Percentiles rank a stretch among this genome's conserved stretches.
phyloP scores from a whole-genome alignment of 2,888 invertebrate genomes.

The Hydriomena furcata region DNA sequence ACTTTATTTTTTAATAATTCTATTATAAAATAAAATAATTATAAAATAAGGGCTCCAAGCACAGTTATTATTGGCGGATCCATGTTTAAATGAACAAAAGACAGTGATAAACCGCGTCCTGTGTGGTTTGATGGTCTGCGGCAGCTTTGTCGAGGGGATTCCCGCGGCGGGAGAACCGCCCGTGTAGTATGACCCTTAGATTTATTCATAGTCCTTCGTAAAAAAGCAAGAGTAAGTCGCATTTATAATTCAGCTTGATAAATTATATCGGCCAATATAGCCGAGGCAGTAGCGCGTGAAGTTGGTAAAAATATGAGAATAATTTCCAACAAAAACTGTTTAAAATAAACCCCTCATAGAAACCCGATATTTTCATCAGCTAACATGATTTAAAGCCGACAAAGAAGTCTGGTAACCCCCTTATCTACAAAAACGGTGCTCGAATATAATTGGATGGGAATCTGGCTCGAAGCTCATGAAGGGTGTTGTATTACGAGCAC shows the following conservation, averaged over 20 bases:
- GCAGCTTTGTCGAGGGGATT: too few relatives aligned
- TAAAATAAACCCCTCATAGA: constrained; percentile 10
- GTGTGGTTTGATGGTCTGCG: too few relatives aligned
- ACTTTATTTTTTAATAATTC: too few relatives aligned
- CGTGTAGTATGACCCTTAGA: too few relatives aligned
- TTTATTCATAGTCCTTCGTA: not conserved
- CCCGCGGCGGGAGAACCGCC: too few relatives aligned
- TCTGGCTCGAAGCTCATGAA: constrained; percentile 8
- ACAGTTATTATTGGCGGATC: too few relatives aligned
- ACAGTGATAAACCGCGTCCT: too few relatives aligned
- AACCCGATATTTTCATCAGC: constrained; percentile 17
- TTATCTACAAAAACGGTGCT: constrained; percentile 14
- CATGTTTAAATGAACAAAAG: too few relatives aligned
- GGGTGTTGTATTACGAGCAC: constrained; percentile 11
- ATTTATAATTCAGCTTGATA: not conserved
- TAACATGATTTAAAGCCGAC: constrained; percentile 17
- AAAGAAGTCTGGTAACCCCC: constrained; percentile 14
- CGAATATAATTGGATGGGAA: constrained; percentile 16
- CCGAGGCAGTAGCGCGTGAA: not conserved
- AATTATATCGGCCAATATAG: not conserved
- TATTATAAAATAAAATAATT: too few relatives aligned
- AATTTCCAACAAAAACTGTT: constrained; percentile 4
- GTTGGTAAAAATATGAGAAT: constrained; percentile 6
- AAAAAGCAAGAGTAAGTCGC: not conserved
- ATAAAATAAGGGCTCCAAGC: too few relatives aligned